Percentiles rank a stretch among this genome's conserved stretches.
phyloP scores from a whole-genome alignment of 2,797 vertebrate genomes.

The Anas capensis region DNA sequence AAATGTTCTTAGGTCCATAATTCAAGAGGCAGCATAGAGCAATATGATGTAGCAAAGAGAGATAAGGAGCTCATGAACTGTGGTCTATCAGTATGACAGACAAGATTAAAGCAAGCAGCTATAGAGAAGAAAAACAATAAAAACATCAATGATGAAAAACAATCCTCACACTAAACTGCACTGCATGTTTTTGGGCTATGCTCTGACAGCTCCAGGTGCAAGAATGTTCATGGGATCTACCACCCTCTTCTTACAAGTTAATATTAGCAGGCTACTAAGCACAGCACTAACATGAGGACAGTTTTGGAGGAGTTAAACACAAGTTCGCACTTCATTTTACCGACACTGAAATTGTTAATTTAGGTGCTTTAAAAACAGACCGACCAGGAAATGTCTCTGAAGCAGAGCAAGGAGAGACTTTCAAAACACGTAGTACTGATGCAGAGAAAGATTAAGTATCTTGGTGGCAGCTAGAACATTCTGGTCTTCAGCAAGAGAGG shows the following conservation, averaged over 20 bases:
- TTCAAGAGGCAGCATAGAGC: slow-evolving; percentile 11
- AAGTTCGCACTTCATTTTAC: not conserved
- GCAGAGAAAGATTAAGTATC: fast-evolving
- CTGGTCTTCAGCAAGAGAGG: not conserved
- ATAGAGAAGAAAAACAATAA: slow-evolving; percentile 20
- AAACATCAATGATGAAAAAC: not conserved
- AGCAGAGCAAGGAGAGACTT: not conserved
- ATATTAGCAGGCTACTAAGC: not conserved
- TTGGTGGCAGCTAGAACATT: not conserved
- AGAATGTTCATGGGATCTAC: not conserved
- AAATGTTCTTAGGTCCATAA: slow-evolving; percentile 23
- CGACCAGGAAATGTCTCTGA: not conserved
- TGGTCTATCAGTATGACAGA: not conserved
- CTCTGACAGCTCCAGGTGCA: not conserved
- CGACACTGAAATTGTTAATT: not conserved
- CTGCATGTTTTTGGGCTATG: not conserved
- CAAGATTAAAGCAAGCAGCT: slow-evolving; percentile 17
- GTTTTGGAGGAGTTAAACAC: not conserved
- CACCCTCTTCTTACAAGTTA: not conserved
- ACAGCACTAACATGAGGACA: not conserved
- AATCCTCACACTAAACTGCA: not conserved
- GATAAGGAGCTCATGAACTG: not conserved
- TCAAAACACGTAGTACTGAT: fast-evolving
- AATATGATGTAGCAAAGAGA: not conserved
- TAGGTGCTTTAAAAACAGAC: not conserved